Percentiles rank a stretch among this genome's conserved stretches.
phyloP scores from a whole-genome alignment of 2,888 invertebrate genomes.

The Poecilobothrus nobilitatus region DNA sequence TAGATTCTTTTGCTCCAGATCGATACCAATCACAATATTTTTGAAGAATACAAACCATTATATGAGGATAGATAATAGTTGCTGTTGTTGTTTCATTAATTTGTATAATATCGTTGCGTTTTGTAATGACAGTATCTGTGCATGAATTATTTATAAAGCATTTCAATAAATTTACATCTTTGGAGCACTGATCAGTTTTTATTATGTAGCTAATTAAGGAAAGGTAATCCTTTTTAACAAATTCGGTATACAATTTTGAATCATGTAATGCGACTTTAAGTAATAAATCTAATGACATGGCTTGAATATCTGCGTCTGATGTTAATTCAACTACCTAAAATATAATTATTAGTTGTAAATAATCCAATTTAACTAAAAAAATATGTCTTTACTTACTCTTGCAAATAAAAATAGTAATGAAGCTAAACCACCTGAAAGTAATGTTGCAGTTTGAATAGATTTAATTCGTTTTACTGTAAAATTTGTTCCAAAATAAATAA shows the following conservation, averaged over 20 bases:
- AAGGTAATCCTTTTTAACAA: slow-evolving; percentile 50
- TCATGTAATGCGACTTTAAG: slow-evolving; percentile 53
- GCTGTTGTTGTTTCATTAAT: slow-evolving; percentile 45
- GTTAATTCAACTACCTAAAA: slow-evolving; percentile 56
- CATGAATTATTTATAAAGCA: slow-evolving; percentile 60
- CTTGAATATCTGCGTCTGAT: slow-evolving; percentile 52
- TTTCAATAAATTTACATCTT: slow-evolving; percentile 53
- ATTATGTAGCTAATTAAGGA: slow-evolving; percentile 55
- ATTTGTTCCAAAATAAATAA: slow-evolving; percentile 36
- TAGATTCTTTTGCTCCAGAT: slow-evolving; percentile 38
- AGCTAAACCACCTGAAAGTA: slow-evolving; percentile 52
- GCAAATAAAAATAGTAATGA: slow-evolving; percentile 60
- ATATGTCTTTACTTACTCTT: slow-evolving; percentile 43
- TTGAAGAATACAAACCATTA: slow-evolving; percentile 47
- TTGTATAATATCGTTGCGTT: slow-evolving; percentile 40
- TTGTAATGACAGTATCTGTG: slow-evolving; percentile 48
- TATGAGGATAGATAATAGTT: slow-evolving; percentile 49
- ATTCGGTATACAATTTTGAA: slow-evolving; percentile 52
- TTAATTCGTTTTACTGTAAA: slow-evolving; percentile 31
- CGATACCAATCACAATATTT: slow-evolving; percentile 50
- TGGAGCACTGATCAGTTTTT: slow-evolving; percentile 50
- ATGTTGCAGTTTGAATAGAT: slow-evolving; percentile 37
- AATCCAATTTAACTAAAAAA: too few species aligned
- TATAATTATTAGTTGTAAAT: slow-evolving; percentile 7
- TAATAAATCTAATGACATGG: slow-evolving; percentile 52